Evolutionary conservation across 2,797 vertebrate genomes (phyloP), one percentile per base, ranked within the genome.

Genomic region (Echiichthys vipera): DNA sequence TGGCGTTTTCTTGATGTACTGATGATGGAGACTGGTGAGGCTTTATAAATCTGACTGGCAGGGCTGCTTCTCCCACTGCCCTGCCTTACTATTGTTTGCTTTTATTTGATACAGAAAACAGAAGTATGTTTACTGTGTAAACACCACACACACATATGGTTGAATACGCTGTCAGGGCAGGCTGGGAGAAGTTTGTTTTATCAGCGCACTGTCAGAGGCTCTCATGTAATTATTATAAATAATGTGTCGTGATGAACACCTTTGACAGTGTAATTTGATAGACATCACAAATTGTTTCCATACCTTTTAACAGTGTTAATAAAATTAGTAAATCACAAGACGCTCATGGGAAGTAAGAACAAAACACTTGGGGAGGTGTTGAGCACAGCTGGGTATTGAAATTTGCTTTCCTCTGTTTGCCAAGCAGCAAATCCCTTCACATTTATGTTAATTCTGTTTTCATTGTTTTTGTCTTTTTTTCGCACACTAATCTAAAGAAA

Each of bases 121-220:
- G 45, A 76, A 13, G 45, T 74, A 55, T 69, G 78, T 89, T 89
- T 91, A 91, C 85, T 8, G 50, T 80, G 81, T 84, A 88, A 87
- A 89, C 81, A 63, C 45, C 47, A 51, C 42, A 46, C n/a, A 22
- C 50, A 73, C 61, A 34, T 51, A 39, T n/a, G 43, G 29, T 68
- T 50, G 55, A 30, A 30, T 40, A 27, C 4, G 5, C 9, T 54
- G 56, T 65, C 54, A 53, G 37, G 20, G 27, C 54, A 62, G 53
- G 42, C 30, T 9, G 32, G 61, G 22, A 53, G 34, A 55, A 40
- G 32, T 54, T 53, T 71, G 30, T 45, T 56, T 51, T 55, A 22
- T 56, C 55, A 69, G 42, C 17, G 34, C 25, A 6, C 24, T 51
- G 18, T 27, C 34, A 36, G 18, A 11, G 18, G 22, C 27, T 39